These are phyloP conservation scores for Rhopilema esculentum DNA, from an alignment of 30 jellyfish, hydroid and myxozoan genomes.

Conservation along the genomic window DNA sequence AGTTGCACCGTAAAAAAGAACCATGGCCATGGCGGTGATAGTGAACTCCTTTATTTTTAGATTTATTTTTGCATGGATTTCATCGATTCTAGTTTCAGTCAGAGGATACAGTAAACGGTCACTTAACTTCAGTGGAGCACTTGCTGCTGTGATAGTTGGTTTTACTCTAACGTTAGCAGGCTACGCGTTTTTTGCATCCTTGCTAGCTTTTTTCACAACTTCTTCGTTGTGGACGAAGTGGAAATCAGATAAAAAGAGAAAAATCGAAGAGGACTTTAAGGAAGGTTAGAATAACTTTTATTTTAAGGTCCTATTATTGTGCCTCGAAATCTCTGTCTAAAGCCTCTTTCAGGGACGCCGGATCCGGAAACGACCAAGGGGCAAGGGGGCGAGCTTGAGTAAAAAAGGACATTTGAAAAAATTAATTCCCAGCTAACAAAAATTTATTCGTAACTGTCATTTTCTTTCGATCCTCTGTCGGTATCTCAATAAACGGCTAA, in stretches of 20 bases:
- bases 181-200: conserved; percentile 66
- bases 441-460: too few species aligned
- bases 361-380: too few species aligned
- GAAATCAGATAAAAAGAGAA: conserved; percentile 65
- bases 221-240: conserved; percentile 82
- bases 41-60: conserved; percentile 26
- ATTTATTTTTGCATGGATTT: conserved; percentile 25
- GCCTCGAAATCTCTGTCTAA: neutral
- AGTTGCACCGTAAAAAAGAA: neutral
- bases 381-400: too few species aligned
- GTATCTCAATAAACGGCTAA: too few species aligned
- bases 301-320: neutral
- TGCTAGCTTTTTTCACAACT: conserved; percentile 76
- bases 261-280: conserved; percentile 71
- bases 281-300: conserved; percentile 48
- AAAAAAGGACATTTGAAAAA: too few species aligned
- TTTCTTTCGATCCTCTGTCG: too few species aligned
- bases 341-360: neutral
- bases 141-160: conserved; percentile 83
- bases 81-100: conserved; percentile 60
- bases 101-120: conserved; percentile 86
- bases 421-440: too few species aligned
- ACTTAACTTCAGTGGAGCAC: conserved; percentile 77
- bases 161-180: conserved; percentile 72
- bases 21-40: conserved; percentile 23